Conservation (phyloP, 2,113 vertebrate species). For the Xerus inauris region DNA sequence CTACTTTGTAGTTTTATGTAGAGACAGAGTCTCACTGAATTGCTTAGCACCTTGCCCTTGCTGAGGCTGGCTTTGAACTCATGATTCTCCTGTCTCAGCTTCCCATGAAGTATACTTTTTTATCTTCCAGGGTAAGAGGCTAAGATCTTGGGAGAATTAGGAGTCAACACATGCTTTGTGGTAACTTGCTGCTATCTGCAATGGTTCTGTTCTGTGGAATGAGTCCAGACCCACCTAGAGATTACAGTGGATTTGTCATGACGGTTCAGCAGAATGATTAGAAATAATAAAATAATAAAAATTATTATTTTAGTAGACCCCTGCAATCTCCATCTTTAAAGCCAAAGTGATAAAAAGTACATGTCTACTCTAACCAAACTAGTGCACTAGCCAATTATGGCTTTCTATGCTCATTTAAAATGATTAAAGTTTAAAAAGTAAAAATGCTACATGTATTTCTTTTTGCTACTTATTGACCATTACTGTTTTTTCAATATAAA, state of each 20-base stretch:
- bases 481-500: constrained; percentile 7
- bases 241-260: neutral
- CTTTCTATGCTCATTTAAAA: neutral
- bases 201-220: neutral
- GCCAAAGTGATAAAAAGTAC: neutral
- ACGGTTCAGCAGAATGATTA: neutral
- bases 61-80: too few species aligned
- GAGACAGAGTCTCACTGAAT: too few species aligned
- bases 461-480: constrained; percentile 24
- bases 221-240: neutral
- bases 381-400: neutral
- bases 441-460: neutral
- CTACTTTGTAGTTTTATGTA: too few species aligned
- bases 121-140: neutral
- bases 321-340: neutral
- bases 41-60: too few species aligned
- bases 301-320: neutral
- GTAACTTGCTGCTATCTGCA: neutral
- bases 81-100: too few species aligned
- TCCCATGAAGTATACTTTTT: neutral
- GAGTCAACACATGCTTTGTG: neutral
- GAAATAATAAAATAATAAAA: neutral
- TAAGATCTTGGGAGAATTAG: neutral
- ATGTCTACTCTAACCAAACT: neutral
- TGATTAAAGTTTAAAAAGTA: constrained; percentile 20